A percentile compares a stretch with the other conserved stretches of the same genome.
Conservation (phyloP, 2,113 vertebrate genomes). For the Scomber colias region DNA sequence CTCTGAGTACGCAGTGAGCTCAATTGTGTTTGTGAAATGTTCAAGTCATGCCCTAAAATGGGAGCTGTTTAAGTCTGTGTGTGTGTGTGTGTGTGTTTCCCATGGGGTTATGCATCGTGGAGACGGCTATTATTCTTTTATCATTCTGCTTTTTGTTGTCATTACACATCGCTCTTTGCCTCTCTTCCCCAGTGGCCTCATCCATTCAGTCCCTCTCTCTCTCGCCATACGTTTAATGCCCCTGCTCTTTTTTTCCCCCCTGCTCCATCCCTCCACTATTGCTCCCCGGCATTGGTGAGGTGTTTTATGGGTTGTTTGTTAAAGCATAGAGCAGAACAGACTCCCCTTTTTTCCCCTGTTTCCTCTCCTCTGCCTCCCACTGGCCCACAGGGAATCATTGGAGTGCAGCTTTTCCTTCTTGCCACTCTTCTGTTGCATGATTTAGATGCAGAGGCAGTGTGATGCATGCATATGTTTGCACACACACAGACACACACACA, state of each 20-base stretch:
- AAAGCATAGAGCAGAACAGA: slow-evolving; percentile 50
- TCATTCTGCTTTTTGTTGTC: slow-evolving; percentile 59
- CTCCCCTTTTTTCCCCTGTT: slow-evolving; percentile 29
- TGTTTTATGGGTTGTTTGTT: slow-evolving; percentile 75
- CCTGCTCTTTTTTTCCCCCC: neutral
- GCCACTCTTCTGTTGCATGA: slow-evolving; percentile 69
- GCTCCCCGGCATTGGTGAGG: slow-evolving; percentile 31
- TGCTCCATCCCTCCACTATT: neutral
- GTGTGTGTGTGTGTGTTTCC: slow-evolving; percentile 11
- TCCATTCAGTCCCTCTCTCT: slow-evolving; percentile 31
- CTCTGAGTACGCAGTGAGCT: slow-evolving; percentile 33
- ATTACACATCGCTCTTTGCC: slow-evolving; percentile 48
- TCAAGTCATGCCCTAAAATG: slow-evolving; percentile 55
- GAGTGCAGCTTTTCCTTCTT: slow-evolving; percentile 63
- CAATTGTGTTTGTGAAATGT: slow-evolving; percentile 66
- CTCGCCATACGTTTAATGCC: slow-evolving; percentile 2
- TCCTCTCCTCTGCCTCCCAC: slow-evolving; percentile 39
- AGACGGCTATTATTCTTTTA: slow-evolving; percentile 63
- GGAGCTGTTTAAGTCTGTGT: slow-evolving; percentile 56
- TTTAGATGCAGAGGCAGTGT: slow-evolving; percentile 60
- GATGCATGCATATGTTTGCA: slow-evolving; percentile 32
- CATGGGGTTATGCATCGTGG: slow-evolving; percentile 18
- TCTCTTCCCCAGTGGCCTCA: slow-evolving; percentile 30
- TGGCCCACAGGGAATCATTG: slow-evolving; percentile 38
- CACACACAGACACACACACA: slow-evolving; percentile 14